Conservation (phyloP, 2,888 invertebrate genomes). For the Andrena marginata region DNA sequence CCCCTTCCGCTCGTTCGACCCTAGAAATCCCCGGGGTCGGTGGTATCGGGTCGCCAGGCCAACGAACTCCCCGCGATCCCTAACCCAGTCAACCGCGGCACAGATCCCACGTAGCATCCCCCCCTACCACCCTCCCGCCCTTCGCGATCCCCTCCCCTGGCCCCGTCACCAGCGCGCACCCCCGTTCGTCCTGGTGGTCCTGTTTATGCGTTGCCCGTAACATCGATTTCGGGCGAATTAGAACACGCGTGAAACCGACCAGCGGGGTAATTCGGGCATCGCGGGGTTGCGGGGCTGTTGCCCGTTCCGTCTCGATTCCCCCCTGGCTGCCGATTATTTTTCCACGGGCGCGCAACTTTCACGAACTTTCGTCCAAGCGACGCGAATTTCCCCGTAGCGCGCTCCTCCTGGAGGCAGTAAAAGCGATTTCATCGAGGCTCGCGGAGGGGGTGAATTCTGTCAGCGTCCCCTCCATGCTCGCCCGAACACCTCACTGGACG, state of each 20-base stretch:
- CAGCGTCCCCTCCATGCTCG: too few relatives aligned
- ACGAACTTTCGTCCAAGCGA: not conserved
- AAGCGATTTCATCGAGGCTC: too few relatives aligned
- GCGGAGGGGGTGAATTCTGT: too few relatives aligned
- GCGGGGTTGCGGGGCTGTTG: not conserved
- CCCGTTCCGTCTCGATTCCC: too few relatives aligned
- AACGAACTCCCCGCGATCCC: conserved; percentile 81
- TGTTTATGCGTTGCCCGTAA: conserved; percentile 65
- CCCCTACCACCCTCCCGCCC: not conserved
- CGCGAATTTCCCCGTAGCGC: too few relatives aligned
- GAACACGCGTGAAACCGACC: conserved; percentile 39
- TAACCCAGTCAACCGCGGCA: conserved; percentile 83
- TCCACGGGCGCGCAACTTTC: not conserved
- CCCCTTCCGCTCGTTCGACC: conserved; percentile 39
- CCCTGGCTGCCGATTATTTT: not conserved
- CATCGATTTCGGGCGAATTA: conserved; percentile 67
- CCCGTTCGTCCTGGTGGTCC: conserved; percentile 16
- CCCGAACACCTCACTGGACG: too few relatives aligned
- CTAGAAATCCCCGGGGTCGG: conserved; percentile 60
- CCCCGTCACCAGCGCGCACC: not conserved
- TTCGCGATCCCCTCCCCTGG: not conserved
- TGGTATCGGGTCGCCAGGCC: conserved; percentile 74
- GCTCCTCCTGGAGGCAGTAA: too few relatives aligned
- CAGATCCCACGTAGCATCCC: conserved; percentile 73
- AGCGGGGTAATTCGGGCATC: conserved; percentile 30